Evolutionary conservation across 2,888 invertebrate genomes (phyloP).

Genomic region (Dasysyrphus albostriatus): DNA sequence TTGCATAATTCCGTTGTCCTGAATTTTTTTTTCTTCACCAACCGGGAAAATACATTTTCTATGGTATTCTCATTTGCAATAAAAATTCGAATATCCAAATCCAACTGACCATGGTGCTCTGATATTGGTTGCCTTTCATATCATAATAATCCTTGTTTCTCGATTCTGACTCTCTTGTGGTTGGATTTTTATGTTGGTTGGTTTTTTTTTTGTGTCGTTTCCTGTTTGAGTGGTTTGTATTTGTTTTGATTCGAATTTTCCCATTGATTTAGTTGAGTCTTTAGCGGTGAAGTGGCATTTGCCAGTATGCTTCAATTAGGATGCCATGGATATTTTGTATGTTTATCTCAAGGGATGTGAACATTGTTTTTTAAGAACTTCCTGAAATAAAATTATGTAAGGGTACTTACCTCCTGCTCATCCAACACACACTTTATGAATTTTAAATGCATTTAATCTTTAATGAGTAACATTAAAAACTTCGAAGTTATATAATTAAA

Average conservation of each 20-base stretch:
- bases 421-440: background rate
- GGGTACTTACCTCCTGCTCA: constrained; percentile 13
- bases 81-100: constrained; percentile 26
- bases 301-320: background rate
- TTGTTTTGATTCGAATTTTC: constrained; percentile 68
- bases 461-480: background rate
- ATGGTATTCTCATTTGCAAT: background rate
- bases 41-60: background rate
- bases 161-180: constrained; percentile 34
- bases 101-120: constrained; percentile 61
- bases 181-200: constrained; percentile 28
- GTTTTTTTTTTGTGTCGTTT: constrained; percentile 41
- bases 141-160: constrained; percentile 1
- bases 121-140: constrained; percentile 58
- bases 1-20: constrained; percentile 58
- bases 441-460: background rate
- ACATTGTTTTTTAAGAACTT: background rate
- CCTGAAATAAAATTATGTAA: background rate
- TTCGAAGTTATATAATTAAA: background rate
- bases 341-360: background rate
- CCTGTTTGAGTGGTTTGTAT: constrained; percentile 64
- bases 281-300: background rate
- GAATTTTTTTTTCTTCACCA: constrained; percentile 25
- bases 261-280: constrained; percentile 23
- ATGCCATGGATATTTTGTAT: background rate